phyloP scores from a whole-genome alignment of 2,888 invertebrate genomes.

The Cabera pusaria region DNA sequence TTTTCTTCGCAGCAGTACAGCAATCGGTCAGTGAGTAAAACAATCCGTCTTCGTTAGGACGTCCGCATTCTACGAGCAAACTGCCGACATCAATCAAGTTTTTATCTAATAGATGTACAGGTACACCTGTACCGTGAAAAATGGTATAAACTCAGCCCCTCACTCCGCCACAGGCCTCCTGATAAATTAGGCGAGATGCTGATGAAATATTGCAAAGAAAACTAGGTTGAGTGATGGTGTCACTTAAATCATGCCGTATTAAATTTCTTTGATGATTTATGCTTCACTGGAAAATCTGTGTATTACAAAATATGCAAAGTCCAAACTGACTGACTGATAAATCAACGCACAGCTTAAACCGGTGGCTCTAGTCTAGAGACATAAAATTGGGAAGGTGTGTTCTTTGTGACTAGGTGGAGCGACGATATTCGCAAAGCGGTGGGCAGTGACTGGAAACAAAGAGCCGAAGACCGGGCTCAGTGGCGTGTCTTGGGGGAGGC shows the following conservation, averaged over 20 bases:
- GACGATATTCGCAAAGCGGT: no score
- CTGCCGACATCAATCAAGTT: slow-evolving; percentile 61
- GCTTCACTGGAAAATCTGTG: no score
- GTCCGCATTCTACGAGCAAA: slow-evolving; percentile 44
- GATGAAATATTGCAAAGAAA: slow-evolving; percentile 33
- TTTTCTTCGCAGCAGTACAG: slow-evolving; percentile 45
- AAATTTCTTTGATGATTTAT: slow-evolving; percentile 7
- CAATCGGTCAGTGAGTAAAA: slow-evolving; percentile 53
- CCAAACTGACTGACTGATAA: no score
- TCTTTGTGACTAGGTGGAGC: no score
- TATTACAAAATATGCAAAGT: no score
- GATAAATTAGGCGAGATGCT: slow-evolving; percentile 32
- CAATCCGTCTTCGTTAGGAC: slow-evolving; percentile 67
- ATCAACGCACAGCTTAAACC: no score
- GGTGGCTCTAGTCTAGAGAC: no score
- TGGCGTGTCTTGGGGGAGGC: no score
- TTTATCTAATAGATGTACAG: slow-evolving; percentile 44
- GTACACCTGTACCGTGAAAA: slow-evolving; percentile 47
- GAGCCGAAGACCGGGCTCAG: no score
- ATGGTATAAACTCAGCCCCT: slow-evolving; percentile 41
- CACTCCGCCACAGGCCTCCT: slow-evolving; percentile 33
- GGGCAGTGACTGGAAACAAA: no score
- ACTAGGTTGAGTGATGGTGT: slow-evolving; percentile 11
- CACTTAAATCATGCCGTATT: slow-evolving; percentile 7
- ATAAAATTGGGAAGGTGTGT: no score